These are phyloP conservation scores for Cotesia congregata DNA, from an alignment of 2,888 invertebrate genomes.

Conservation along the genomic window DNA sequence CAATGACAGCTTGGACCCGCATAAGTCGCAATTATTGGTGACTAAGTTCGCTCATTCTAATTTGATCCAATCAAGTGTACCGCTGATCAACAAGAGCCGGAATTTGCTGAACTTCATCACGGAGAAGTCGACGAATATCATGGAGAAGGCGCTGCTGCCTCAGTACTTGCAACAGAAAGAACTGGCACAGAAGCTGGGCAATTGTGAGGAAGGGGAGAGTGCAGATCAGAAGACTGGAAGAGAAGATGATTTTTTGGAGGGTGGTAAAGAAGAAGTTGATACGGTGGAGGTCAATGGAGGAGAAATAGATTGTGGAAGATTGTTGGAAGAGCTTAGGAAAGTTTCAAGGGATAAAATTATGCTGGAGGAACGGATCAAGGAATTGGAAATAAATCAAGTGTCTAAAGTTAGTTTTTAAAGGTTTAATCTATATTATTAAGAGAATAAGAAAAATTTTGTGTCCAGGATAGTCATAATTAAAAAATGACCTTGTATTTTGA, in stretches of 20 bases:
- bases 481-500: no score
- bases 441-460: no score
- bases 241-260: background rate
- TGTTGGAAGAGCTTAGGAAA: background rate
- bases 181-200: constrained; percentile 32
- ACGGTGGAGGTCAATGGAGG: background rate
- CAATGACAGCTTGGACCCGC: background rate
- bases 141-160: constrained; percentile 64
- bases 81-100: constrained; percentile 64
- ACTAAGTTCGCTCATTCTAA: constrained; percentile 61
- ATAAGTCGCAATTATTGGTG: background rate
- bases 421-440: background rate
- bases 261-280: no score
- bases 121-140: constrained; percentile 66
- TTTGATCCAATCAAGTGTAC: constrained; percentile 63
- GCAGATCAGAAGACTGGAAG: background rate
- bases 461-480: no score
- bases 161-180: constrained; percentile 60
- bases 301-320: background rate
- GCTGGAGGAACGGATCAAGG: constrained; percentile 56
- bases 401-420: background rate
- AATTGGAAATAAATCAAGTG: constrained; percentile 35
- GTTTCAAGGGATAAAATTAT: background rate
- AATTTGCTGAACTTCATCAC: constrained; percentile 65
- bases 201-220: background rate